Evolutionary conservation across 2,797 vertebrate species (phyloP).

Genomic region (Lophius americanus): DNA sequence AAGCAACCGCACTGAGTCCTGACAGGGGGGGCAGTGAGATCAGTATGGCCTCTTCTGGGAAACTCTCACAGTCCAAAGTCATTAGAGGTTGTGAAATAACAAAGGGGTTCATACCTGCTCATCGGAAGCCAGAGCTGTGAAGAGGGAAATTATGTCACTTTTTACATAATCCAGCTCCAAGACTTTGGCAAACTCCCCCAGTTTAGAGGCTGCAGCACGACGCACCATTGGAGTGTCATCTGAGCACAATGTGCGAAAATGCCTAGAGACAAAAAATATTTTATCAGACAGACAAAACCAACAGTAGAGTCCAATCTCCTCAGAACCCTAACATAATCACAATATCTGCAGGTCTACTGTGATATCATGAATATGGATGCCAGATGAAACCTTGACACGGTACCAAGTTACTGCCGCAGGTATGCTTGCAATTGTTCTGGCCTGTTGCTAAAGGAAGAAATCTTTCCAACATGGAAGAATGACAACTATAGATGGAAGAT

Average conservation of each 20-base stretch:
- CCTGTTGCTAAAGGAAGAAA: no score
- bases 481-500: no score
- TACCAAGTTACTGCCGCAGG: no score
- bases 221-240: conserved; percentile 90
- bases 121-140: conserved; percentile 88
- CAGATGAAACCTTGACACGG: no score
- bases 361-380: background rate
- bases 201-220: conserved; percentile 87
- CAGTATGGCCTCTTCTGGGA: background rate
- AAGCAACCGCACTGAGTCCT: conserved; percentile 90
- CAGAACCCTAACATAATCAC: no score
- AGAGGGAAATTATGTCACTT: conserved; percentile 89
- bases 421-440: no score
- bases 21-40: conserved; percentile 13
- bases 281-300: no score
- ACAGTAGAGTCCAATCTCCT: no score
- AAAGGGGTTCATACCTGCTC: conserved; percentile 80
- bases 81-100: background rate
- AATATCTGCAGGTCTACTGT: background rate
- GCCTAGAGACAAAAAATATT: conserved; percentile 64
- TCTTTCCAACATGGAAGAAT: no score
- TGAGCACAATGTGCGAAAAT: conserved; percentile 89
- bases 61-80: background rate
- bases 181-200: conserved; percentile 89
- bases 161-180: conserved; percentile 89